Conservation (phyloP, 2,888 invertebrate genomes). For the Drosophila bunnanda region DNA sequence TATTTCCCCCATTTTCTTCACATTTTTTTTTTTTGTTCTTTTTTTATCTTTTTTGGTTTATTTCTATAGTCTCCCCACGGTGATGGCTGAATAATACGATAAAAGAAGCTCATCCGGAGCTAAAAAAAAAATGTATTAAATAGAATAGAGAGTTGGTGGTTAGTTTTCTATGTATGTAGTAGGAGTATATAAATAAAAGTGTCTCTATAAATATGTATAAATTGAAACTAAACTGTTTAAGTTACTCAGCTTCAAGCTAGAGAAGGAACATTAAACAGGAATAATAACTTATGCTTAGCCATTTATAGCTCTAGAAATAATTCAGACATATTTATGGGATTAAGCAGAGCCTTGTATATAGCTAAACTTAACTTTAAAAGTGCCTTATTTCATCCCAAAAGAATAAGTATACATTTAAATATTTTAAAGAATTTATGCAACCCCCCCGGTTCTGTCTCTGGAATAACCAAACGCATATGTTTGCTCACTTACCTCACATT, state of each 20-base stretch:
- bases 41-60: neutral
- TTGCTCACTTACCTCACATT: constrained; percentile 11
- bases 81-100: constrained; percentile 31
- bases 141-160: neutral
- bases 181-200: neutral
- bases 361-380: neutral
- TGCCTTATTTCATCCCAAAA: neutral
- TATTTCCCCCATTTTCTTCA: constrained; percentile 6
- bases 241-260: neutral
- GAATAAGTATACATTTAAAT: neutral
- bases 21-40: neutral
- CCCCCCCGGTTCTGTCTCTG: too few species aligned
- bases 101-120: constrained; percentile 4
- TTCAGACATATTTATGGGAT: neutral
- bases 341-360: neutral
- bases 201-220: neutral
- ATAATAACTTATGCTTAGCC: neutral
- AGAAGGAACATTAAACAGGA: neutral
- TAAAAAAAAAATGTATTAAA: constrained; percentile 4
- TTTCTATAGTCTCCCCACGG: constrained; percentile 2
- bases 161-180: neutral
- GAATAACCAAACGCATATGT: neutral
- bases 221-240: neutral
- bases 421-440: neutral
- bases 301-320: neutral